Base-by-base conservation (phyloP, 2,888 invertebrate species). In the Acleris holmiana region DNA sequence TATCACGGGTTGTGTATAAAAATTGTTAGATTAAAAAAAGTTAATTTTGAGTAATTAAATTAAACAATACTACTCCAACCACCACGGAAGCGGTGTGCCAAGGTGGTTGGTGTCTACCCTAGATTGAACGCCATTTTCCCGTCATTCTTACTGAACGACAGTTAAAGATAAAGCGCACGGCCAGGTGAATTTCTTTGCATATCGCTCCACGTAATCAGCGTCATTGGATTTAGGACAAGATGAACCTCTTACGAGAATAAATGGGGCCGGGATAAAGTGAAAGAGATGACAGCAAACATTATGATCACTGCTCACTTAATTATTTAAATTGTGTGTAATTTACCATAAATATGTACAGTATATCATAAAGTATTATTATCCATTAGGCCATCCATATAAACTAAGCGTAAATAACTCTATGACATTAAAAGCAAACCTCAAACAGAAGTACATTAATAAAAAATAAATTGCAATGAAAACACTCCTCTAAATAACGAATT, bases 141-240 rank as follows among this genome's bases (percentile, higher is more conserved):
- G 50, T 40, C 57, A 48, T 8, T 25, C 35, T 55, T 60, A 13
- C 60, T 44, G 51, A 59, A 59, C 47, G 61, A 57, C 64, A 40
- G 51, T 51, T 35, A 51, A 68, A 61, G 58, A 61, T 67, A 63
- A 64, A 58, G 54, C 61, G 48, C 50, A 50, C 53, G 60, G 47
- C 47, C 49, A 15, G 46, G 57, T 57, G 44, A 55, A 58, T 61
- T 17, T 60, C 61, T 61, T 68, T 69, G 68, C 67, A 64, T 69
- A 69, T 69, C 67, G 66, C 55, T 55, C 54, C 61, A 64, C 66
- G 69, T 68, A 68, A 70, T 70, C 67, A 65, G 57, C 60, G 23
- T 61, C 61, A 68, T 67, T 68, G 64, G 70, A 68, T 69, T 67
- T 66, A 56, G 67, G 64, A 59, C 64, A 66, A 69, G 70, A 70